Evolutionary conservation across 2,797 vertebrate species (phyloP).

Genomic region (Antrozous pallidus): DNA sequence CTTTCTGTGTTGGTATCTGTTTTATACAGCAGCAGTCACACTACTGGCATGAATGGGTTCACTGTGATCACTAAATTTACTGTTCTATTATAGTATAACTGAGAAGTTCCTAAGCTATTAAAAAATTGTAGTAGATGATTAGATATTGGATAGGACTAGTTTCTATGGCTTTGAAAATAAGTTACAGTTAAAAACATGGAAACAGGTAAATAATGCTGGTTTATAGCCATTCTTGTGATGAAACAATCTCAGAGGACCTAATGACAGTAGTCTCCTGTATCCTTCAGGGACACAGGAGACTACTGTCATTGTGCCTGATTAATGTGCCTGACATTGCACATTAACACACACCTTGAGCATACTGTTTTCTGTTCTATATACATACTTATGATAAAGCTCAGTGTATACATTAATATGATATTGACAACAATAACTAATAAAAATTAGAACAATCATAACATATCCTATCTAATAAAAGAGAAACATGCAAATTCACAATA

Average conservation of each 20-base stretch:
- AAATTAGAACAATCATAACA: neutral
- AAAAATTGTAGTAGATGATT: neutral
- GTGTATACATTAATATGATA: neutral
- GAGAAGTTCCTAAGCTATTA: neutral
- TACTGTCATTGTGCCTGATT: no score
- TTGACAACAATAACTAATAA: neutral
- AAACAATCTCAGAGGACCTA: neutral
- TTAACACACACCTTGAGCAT: neutral
- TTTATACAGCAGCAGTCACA: accelerated
- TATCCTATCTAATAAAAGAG: no score
- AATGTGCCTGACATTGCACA: neutral
- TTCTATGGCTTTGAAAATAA: neutral
- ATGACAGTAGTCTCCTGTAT: neutral
- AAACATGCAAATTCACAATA: no score
- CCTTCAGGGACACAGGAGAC: no score
- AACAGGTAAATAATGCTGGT: neutral
- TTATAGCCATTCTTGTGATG: neutral
- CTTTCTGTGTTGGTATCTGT: neutral
- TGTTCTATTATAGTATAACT: neutral
- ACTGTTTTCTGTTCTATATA: neutral
- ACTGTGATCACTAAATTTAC: neutral
- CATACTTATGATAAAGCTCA: neutral
- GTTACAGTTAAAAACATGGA: neutral
- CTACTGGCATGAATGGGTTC: accelerated
- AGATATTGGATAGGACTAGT: neutral